Evolutionary conservation across 1,140 invertebrate genomes (phyloP).

Genomic region (Anastrepha ludens): DNA sequence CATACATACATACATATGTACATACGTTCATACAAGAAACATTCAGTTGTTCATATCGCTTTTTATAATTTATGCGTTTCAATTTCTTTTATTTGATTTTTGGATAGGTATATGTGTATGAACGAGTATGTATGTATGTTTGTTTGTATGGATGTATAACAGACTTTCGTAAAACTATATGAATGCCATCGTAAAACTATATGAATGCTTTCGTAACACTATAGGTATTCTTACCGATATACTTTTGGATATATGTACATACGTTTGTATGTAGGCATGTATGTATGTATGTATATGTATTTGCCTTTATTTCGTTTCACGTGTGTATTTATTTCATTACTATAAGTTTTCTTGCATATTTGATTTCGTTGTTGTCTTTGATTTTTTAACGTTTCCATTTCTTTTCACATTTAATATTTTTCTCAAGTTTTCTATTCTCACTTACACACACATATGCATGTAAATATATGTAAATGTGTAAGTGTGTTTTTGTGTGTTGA

Average conservation of each 20-base stretch:
- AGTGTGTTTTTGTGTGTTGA: neutral
- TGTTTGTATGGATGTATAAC: neutral
- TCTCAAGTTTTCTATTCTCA: slow-evolving; percentile 14
- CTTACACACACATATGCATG: neutral
- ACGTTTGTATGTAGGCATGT: neutral
- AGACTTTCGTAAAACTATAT: neutral
- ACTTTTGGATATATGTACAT: neutral
- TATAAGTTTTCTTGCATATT: too few species aligned
- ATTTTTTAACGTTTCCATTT: neutral
- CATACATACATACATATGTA: neutral
- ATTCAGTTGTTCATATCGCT: slow-evolving; percentile 25
- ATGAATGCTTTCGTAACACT: neutral
- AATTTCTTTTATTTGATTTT: slow-evolving; percentile 32
- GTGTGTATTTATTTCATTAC: neutral
- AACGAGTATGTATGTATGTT: neutral
- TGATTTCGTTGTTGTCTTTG: too few species aligned
- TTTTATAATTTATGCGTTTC: slow-evolving; percentile 30
- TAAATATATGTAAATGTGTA: neutral
- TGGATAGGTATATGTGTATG: too few species aligned
- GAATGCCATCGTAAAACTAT: neutral
- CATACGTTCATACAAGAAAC: neutral
- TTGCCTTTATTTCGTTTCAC: neutral
- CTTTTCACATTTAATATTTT: slow-evolving; percentile 18
- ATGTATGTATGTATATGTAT: neutral
- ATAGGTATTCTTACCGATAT: neutral